phyloP scores from a whole-genome alignment of 2,113 vertebrate species.

The Ammodytes dubius region DNA sequence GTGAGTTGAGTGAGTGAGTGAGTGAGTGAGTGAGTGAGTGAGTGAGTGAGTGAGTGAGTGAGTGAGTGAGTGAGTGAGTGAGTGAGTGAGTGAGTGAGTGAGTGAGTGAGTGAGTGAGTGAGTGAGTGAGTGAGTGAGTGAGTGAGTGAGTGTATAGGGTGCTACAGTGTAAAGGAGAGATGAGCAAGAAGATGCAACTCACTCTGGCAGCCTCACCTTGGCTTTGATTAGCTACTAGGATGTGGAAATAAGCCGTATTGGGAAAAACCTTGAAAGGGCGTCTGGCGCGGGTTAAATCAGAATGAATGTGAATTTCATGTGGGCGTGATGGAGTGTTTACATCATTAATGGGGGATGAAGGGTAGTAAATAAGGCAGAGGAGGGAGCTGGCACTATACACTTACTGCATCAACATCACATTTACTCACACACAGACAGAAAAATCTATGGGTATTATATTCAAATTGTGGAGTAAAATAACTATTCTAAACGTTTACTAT shows the following conservation, averaged over 20 bases:
- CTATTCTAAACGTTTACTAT: not conserved
- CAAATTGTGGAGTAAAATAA: too few species aligned
- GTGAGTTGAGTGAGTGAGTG: too few species aligned
- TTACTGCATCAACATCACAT: not conserved
- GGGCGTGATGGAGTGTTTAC: conserved; percentile 14
- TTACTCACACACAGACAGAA: not conserved
- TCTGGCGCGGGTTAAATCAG: conserved; percentile 43
- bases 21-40: not conserved
- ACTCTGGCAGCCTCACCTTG: conserved; percentile 12
- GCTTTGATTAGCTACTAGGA: conserved; percentile 35
- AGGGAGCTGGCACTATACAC: conserved; percentile 3
- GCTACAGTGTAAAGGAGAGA: conserved; percentile 4
- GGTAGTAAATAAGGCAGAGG: conserved; percentile 20
- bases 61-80: too few species aligned
- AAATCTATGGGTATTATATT: not conserved
- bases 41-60: too few species aligned
- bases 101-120: too few species aligned
- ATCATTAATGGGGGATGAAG: not conserved
- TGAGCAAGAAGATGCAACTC: conserved; percentile 13
- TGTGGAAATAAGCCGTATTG: conserved; percentile 35
- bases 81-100: too few species aligned
- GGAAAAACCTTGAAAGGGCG: conserved; percentile 7
- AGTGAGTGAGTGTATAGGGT: not conserved
- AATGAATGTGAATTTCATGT: conserved; percentile 12
- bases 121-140: not conserved